A percentile compares a stretch with the other conserved stretches of the same genome.
Conservation (phyloP, 2,888 invertebrate species). For the Carcina quercana region DNA sequence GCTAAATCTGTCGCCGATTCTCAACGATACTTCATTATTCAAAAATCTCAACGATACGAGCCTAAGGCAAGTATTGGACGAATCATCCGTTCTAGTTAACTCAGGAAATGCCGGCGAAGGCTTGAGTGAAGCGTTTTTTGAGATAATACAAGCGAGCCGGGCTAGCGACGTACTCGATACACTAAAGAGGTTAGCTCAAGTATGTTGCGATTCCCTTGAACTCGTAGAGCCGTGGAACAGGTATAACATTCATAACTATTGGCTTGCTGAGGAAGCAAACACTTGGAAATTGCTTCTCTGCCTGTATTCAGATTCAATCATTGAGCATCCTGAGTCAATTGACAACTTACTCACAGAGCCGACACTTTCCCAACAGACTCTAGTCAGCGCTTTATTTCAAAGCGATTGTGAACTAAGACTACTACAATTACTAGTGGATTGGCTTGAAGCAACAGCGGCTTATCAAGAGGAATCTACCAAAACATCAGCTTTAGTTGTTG, state of each 20-base stretch:
- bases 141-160: conserved; percentile 58
- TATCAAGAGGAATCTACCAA: conserved; percentile 80
- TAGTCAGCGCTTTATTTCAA: conserved; percentile 54
- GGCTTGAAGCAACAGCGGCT: conserved; percentile 91
- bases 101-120: conserved; percentile 45
- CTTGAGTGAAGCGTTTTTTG: conserved; percentile 60
- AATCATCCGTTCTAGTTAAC: conserved; percentile 48
- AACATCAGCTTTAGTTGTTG: conserved; percentile 54
- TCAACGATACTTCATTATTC: conserved; percentile 63
- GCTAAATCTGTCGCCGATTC: conserved; percentile 57
- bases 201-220: conserved; percentile 77
- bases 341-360: conserved; percentile 54
- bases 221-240: conserved; percentile 64
- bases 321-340: conserved; percentile 72
- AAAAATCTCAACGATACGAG: conserved; percentile 64
- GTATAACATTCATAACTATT: conserved; percentile 64
- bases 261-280: conserved; percentile 88
- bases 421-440: conserved; percentile 91
- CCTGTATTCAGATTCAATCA: conserved; percentile 86
- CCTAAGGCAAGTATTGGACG: conserved; percentile 57
- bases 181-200: conserved; percentile 76
- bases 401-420: conserved; percentile 76
- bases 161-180: conserved; percentile 75
- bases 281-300: conserved; percentile 91
- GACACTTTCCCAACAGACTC: conserved; percentile 51